Percentiles rank a stretch among this genome's conserved stretches.
Conservation (phyloP, 2,113 vertebrate species). For the Carassius gibelio region DNA sequence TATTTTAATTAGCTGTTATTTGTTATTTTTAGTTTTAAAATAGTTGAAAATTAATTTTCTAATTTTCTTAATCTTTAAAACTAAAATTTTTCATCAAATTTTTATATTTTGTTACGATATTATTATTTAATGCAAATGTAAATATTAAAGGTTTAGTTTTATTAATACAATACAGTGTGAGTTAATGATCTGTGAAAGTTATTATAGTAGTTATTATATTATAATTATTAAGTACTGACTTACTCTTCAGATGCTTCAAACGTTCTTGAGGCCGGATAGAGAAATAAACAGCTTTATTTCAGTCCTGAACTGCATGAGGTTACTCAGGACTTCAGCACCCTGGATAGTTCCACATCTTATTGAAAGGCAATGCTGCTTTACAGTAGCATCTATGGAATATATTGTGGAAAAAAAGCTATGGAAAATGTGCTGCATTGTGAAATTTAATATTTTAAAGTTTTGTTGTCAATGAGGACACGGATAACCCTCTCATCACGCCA, state of each 20-base stretch:
- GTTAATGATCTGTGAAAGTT: not conserved
- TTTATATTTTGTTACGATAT: not conserved
- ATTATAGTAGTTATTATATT: not conserved
- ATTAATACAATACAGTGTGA: not conserved
- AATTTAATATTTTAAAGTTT: not conserved
- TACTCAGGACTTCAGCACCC: conserved; percentile 44
- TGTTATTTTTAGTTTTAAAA: not conserved
- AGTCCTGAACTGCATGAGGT: not conserved
- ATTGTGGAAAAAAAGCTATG: not conserved
- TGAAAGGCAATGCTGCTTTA: not conserved
- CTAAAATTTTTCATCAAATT: not conserved
- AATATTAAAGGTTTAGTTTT: not conserved
- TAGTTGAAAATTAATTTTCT: too few relatives aligned
- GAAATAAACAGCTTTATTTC: not conserved
- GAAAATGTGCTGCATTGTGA: not conserved
- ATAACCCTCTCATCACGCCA: not conserved
- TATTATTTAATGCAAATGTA: not conserved
- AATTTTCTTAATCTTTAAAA: too few relatives aligned
- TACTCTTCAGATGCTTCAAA: not conserved
- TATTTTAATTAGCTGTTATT: not conserved
- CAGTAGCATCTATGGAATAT: not conserved
- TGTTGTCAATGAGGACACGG: not conserved
- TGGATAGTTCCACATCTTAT: conserved; percentile 40
- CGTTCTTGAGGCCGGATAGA: not conserved
- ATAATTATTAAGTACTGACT: not conserved